Percentiles rank a stretch among this genome's conserved stretches.
Conservation (phyloP, 2,797 vertebrate species). For the Halcyon smyrnensis region DNA sequence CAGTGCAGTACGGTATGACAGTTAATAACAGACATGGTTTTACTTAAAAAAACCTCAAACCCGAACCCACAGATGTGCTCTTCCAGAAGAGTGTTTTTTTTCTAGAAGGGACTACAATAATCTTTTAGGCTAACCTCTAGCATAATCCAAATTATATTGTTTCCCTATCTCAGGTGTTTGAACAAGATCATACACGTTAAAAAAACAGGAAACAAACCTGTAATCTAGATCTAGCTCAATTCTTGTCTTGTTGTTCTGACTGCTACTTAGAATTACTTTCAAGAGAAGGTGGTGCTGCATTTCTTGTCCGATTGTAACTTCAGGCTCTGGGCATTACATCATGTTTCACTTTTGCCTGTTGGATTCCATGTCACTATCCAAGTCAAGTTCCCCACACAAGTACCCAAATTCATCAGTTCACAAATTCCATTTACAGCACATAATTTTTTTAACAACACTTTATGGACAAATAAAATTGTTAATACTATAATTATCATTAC, state of each 20-base stretch:
- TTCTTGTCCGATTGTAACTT: background rate
- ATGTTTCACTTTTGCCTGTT: background rate
- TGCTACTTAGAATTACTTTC: background rate
- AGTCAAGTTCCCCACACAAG: background rate
- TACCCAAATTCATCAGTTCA: background rate
- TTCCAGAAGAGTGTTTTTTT: background rate
- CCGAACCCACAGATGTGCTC: background rate
- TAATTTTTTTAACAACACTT: too few relatives aligned
- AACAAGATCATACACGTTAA: background rate
- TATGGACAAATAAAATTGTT: background rate
- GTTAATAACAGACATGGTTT: background rate
- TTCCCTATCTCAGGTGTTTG: background rate
- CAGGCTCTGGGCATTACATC: background rate
- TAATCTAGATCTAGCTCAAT: background rate
- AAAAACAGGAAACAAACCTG: background rate
- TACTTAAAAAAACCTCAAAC: background rate
- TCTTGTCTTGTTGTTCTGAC: background rate
- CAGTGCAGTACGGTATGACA: background rate
- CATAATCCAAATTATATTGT: background rate
- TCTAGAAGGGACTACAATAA: background rate
- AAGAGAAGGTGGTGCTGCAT: background rate
- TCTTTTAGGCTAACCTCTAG: background rate
- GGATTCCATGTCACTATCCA: background rate
- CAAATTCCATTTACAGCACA: background rate
- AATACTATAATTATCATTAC: background rate